Base-by-base conservation (phyloP, 2,888 invertebrate species). In the Melieria picta region DNA sequence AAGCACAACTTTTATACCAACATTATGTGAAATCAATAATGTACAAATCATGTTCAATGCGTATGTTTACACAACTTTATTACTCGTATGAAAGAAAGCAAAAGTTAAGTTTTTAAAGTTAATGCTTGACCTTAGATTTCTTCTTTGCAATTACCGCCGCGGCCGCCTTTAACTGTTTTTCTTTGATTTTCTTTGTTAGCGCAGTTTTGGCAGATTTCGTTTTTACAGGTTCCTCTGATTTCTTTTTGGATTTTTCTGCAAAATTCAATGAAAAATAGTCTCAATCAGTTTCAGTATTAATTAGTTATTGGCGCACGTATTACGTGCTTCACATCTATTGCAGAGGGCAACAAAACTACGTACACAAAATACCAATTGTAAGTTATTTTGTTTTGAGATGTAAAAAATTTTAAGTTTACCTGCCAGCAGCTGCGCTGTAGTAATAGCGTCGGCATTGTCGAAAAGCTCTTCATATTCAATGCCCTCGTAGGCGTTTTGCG, bases 381-480 rank as follows among this genome's bases (percentile, higher is more conserved):
- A 30, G 30, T 3, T 30, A 2, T 30, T 30, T 30, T 30, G 30
- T 30, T 30, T 1, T 30, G 30, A 30, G 30, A 3, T 30, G 30
- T 30, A 5, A 13, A 65, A 1, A 47, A 48, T 7, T 10, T 9
- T 52, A 4, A 9, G 69, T 74, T 81, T 81, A 73, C 83, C 80
- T 7, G 89, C 88, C 69, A 89, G 83, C 81, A 90, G 86, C 80
- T 89, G 85, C 3, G 92, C 92, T 72, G 89, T 90, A 77, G 90
- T 88, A 69, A 91, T 77, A 2, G 90, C 88, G 83, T 93, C 91
- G 80, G 92, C 90, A 5, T 90, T 91, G 74, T 89, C 89, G 79
- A 94, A 95, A 79, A 95, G 90, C 73, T 94, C 93, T 69, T 93
- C 91, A 63, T 92, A 89, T 46, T 93, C 93, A 80, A 92, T 91